Conservation (phyloP, 2,113 vertebrate genomes). For the Anolis sagrei region DNA sequence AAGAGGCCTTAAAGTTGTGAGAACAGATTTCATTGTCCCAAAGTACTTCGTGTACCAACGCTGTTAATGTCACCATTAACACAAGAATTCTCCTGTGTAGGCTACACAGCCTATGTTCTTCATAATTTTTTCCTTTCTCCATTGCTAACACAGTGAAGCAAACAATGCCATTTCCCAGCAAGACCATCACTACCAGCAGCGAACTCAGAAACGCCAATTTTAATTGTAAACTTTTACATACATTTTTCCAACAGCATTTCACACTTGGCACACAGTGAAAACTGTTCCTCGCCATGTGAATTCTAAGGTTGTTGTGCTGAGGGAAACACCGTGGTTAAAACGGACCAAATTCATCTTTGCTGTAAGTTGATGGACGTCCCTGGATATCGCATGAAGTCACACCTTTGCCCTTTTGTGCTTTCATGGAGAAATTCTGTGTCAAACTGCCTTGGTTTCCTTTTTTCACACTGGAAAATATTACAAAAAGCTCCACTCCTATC, state of each 20-base stretch:
- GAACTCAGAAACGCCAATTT: constrained; percentile 50
- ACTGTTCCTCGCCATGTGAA: constrained; percentile 42
- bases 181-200: constrained; percentile 17
- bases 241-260: constrained; percentile 45
- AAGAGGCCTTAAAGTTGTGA: not conserved
- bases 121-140: not conserved
- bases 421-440: constrained; percentile 29
- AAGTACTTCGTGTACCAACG: constrained; percentile 32
- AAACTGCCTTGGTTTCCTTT: constrained; percentile 8
- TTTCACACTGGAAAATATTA: constrained; percentile 1
- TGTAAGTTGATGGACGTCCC: not conserved
- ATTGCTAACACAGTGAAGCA: constrained; percentile 14
- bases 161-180: constrained; percentile 7
- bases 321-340: constrained; percentile 50
- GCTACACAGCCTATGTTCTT: not conserved
- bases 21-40: not conserved
- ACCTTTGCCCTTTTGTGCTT: constrained; percentile 21
- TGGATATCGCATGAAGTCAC: not conserved
- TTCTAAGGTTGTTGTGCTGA: constrained; percentile 29
- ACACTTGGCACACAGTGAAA: constrained; percentile 45
- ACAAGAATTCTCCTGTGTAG: constrained; percentile 20
- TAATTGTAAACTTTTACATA: constrained; percentile 40
- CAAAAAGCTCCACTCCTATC: constrained; percentile 16
- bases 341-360: constrained; percentile 19
- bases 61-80: constrained; percentile 44